These are phyloP conservation scores for Heliconius eleuchia DNA, from an alignment of 1,140 invertebrate species.

Conservation along the genomic window DNA sequence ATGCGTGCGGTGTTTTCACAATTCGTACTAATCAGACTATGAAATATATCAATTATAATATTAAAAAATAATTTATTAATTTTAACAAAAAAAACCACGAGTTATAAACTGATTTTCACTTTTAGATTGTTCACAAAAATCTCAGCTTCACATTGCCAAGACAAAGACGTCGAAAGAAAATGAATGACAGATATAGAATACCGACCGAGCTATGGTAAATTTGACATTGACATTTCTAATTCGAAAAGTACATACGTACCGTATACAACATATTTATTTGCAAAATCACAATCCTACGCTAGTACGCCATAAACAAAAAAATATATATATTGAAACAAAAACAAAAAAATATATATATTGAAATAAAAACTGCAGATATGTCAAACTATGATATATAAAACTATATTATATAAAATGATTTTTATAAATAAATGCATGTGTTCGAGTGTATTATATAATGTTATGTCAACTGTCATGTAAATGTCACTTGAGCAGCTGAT, in stretches of 20 bases:
- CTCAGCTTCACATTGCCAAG: conserved; percentile 14
- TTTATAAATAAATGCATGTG: not conserved
- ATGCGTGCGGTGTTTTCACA: conserved; percentile 58
- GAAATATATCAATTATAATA: not conserved
- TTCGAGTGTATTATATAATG: conserved; percentile 26
- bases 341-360: too few relatives aligned
- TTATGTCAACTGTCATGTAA: conserved; percentile 24
- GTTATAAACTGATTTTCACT: conserved; percentile 10
- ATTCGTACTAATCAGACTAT: conserved; percentile 24
- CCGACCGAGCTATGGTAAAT: conserved; percentile 4
- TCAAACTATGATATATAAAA: too few relatives aligned
- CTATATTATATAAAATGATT: too few relatives aligned
- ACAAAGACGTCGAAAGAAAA: conserved; percentile 34
- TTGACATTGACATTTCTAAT: conserved; percentile 20
- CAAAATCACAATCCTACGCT: too few relatives aligned
- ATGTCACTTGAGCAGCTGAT: conserved; percentile 56
- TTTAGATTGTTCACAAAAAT: conserved; percentile 26
- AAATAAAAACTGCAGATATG: too few relatives aligned
- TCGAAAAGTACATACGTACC: not conserved
- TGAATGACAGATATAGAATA: conserved; percentile 21
- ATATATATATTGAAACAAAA: too few relatives aligned
- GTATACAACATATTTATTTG: too few relatives aligned
- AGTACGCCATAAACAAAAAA: not conserved
- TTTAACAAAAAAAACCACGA: not conserved
- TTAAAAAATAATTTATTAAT: not conserved